Conservation (phyloP, 2,113 vertebrate genomes). For the cattle (Bos taurus) region DNA sequence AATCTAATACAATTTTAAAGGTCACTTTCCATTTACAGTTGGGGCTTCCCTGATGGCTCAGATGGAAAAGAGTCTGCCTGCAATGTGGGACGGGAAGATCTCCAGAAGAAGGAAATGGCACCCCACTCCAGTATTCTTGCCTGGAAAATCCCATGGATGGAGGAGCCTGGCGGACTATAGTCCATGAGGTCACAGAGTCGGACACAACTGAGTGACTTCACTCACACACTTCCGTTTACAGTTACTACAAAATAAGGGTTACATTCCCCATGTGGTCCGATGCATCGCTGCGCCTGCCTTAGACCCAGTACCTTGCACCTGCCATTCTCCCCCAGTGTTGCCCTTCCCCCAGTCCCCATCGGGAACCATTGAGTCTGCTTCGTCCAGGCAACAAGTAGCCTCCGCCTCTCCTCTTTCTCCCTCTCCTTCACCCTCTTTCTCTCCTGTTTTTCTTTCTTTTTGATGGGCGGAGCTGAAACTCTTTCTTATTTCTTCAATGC, state of each 20-base stretch:
- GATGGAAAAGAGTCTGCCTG: background rate
- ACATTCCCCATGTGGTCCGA: rapidly evolving
- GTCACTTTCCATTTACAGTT: background rate
- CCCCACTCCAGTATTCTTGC: background rate
- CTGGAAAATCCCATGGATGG: background rate
- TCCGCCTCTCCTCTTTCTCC: background rate
- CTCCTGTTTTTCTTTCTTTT: background rate
- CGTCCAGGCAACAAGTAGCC: background rate
- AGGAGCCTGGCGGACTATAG: rapidly evolving
- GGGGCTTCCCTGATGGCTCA: background rate
- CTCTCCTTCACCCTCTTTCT: background rate
- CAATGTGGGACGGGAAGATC: background rate
- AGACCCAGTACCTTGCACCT: background rate
- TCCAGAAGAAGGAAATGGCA: background rate
- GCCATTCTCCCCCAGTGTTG: no score
- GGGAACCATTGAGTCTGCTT: background rate
- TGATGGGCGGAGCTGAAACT: background rate
- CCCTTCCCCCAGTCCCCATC: background rate
- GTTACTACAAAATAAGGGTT: background rate
- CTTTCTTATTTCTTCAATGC: background rate
- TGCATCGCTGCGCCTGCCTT: rapidly evolving
- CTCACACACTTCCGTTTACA: background rate
- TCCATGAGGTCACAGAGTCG: background rate
- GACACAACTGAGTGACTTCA: background rate
- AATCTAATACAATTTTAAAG: background rate